These are phyloP conservation scores for Hippoglossus hippoglossus DNA, from an alignment of 2,797 vertebrate genomes.

Conservation along the genomic window DNA sequence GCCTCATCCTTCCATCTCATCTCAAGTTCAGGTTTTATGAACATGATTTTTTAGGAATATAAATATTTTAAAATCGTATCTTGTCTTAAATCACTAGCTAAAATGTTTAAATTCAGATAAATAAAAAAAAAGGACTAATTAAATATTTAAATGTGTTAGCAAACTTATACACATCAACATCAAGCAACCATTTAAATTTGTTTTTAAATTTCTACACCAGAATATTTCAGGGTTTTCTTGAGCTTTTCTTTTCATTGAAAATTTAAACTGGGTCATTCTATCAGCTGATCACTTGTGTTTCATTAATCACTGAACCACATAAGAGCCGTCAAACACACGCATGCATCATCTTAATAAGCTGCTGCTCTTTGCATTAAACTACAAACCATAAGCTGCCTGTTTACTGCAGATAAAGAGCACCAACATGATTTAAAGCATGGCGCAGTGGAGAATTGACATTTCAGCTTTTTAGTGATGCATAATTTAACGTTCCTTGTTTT, in stretches of 20 bases:
- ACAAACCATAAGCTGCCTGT: conserved; percentile 26
- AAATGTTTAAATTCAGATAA: too few species aligned
- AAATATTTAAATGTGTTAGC: too few species aligned
- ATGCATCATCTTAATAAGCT: conserved; percentile 8
- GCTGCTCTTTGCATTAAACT: conserved; percentile 5
- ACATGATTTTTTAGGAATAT: too few species aligned
- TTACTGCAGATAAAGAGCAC: conserved; percentile 20
- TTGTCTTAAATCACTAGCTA: too few species aligned
- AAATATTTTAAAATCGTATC: too few species aligned
- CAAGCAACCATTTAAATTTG: too few species aligned
- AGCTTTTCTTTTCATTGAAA: not conserved
- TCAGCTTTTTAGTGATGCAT: conserved; percentile 54
- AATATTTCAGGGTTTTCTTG: not conserved
- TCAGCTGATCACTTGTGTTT: not conserved
- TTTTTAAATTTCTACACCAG: not conserved
- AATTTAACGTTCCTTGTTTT: conserved; percentile 46
- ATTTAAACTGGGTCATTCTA: not conserved
- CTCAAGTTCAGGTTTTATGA: too few species aligned
- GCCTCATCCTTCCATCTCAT: too few species aligned
- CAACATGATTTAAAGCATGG: conserved; percentile 26
- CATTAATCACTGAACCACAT: conserved; percentile 5
- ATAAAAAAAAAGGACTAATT: too few species aligned
- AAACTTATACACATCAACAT: too few species aligned
- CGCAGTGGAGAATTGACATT: conserved; percentile 38
- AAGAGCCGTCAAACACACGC: not conserved